Evolutionary conservation across 2,113 vertebrate genomes (phyloP).

Genomic region (Boulengeromyrus knoepffleri): DNA sequence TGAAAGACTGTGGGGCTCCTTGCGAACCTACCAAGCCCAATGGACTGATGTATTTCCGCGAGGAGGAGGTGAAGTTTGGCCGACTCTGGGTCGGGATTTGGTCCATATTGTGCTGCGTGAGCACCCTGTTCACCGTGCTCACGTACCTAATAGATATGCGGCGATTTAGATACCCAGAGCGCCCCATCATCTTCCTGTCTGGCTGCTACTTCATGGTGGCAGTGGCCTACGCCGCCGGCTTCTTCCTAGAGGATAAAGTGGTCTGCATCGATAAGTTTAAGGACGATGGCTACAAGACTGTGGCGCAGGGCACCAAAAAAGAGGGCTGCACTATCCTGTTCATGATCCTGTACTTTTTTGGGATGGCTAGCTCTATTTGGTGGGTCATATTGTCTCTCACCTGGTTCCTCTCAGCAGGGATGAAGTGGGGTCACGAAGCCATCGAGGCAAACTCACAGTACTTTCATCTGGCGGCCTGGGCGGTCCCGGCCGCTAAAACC

Average conservation of each 20-base stretch:
- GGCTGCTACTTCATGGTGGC: slow-evolving; percentile 94
- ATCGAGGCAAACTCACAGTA: slow-evolving; percentile 82
- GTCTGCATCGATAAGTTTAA: slow-evolving; percentile 79
- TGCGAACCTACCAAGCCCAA: slow-evolving; percentile 72
- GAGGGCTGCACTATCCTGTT: slow-evolving; percentile 87
- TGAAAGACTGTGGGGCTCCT: slow-evolving; percentile 82
- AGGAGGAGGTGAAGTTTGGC: slow-evolving; percentile 76
- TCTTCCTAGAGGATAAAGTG: slow-evolving; percentile 76
- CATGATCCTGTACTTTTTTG: slow-evolving; percentile 88
- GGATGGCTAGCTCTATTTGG: slow-evolving; percentile 91
- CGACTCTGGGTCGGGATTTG: slow-evolving; percentile 82
- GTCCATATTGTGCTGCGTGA: slow-evolving; percentile 77
- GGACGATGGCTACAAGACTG: slow-evolving; percentile 72
- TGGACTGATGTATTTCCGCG: slow-evolving; percentile 84
- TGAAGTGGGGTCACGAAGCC: slow-evolving; percentile 91
- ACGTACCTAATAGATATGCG: slow-evolving; percentile 81
- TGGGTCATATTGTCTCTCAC: slow-evolving; percentile 87
- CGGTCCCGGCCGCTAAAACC: slow-evolving; percentile 81
- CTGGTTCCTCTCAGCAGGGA: slow-evolving; percentile 87
- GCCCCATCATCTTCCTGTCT: slow-evolving; percentile 85
- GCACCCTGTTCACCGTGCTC: slow-evolving; percentile 83
- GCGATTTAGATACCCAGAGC: slow-evolving; percentile 83
- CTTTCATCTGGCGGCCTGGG: slow-evolving; percentile 90
- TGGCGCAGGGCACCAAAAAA: slow-evolving; percentile 85
- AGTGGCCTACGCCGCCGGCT: slow-evolving; percentile 71